These are phyloP conservation scores for Sympetrum striolatum DNA, from an alignment of 2,888 invertebrate genomes.

Conservation along the genomic window DNA sequence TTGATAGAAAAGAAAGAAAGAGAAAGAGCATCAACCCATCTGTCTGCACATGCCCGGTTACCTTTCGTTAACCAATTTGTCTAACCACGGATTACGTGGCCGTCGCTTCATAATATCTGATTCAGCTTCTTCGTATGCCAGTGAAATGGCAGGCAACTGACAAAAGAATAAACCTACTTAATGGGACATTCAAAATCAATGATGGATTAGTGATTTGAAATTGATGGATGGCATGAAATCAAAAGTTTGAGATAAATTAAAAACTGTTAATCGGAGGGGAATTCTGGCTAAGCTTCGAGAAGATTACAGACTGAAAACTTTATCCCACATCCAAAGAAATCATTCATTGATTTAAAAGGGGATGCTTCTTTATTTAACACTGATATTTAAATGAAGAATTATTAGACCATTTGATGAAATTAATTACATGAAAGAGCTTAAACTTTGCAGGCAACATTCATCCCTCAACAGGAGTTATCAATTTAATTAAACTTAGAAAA, in stretches of 20 bases:
- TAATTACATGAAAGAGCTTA: too few species aligned
- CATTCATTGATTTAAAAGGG: not conserved
- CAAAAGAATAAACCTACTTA: constrained; percentile 46
- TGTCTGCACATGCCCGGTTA: constrained; percentile 57
- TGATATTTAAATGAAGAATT: too few species aligned
- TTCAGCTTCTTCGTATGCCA: constrained; percentile 91
- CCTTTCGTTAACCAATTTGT: constrained; percentile 96
- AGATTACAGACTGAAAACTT: not conserved
- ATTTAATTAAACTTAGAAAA: not conserved
- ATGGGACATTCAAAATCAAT: not conserved
- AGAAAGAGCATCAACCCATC: constrained; percentile 37
- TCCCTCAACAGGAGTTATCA: not conserved
- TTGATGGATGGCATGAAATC: not conserved
- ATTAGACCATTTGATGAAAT: too few species aligned
- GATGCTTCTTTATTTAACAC: not conserved
- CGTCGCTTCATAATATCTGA: constrained; percentile 94
- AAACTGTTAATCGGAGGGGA: not conserved
- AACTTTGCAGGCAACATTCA: too few species aligned
- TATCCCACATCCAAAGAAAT: not conserved
- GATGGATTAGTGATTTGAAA: not conserved
- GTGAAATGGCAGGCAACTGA: constrained; percentile 89
- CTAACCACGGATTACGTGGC: constrained; percentile 86
- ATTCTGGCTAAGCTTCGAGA: not conserved
- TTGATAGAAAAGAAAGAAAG: not conserved
- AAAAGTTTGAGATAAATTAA: not conserved